Evolutionary conservation across 2,888 invertebrate species (phyloP).

Genomic region (Xestia ashworthii): DNA sequence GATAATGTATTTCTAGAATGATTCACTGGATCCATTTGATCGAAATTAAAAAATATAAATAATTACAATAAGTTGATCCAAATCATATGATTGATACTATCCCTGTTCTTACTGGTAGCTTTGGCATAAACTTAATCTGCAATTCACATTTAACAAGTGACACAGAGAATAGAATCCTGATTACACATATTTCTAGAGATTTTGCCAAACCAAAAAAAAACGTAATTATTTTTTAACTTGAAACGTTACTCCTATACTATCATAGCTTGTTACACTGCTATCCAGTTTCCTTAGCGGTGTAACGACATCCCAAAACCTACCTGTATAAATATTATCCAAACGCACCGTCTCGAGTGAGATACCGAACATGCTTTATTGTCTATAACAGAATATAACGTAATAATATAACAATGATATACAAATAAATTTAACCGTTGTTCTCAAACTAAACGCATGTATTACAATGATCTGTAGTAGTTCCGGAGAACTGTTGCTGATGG

Average conservation of each 20-base stretch:
- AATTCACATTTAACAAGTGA: not conserved
- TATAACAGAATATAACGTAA: slow-evolving; percentile 63
- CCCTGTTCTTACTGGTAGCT: not conserved
- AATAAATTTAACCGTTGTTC: slow-evolving; percentile 60
- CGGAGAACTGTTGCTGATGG: slow-evolving; percentile 21
- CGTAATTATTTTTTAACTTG: not conserved
- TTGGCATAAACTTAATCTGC: not conserved
- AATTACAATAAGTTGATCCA: not conserved
- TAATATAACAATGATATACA: slow-evolving; percentile 71
- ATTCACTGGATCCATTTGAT: not conserved
- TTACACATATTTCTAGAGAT: no score
- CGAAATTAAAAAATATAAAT: not conserved
- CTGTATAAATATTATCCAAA: slow-evolving; percentile 83
- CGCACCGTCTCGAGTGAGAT: slow-evolving; percentile 79
- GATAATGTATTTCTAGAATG: no score
- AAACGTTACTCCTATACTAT: not conserved
- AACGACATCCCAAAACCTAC: slow-evolving; percentile 63
- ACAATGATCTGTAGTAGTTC: slow-evolving; percentile 50
- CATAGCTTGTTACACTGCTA: not conserved
- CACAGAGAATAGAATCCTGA: not conserved
- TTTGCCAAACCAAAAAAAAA: no score
- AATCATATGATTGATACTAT: not conserved
- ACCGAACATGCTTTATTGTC: slow-evolving; percentile 78
- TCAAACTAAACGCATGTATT: slow-evolving; percentile 53
- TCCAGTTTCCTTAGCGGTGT: slow-evolving; percentile 69